These are phyloP conservation scores for Maniola hyperantus DNA, from an alignment of 2,888 invertebrate genomes.

Conservation along the genomic window DNA sequence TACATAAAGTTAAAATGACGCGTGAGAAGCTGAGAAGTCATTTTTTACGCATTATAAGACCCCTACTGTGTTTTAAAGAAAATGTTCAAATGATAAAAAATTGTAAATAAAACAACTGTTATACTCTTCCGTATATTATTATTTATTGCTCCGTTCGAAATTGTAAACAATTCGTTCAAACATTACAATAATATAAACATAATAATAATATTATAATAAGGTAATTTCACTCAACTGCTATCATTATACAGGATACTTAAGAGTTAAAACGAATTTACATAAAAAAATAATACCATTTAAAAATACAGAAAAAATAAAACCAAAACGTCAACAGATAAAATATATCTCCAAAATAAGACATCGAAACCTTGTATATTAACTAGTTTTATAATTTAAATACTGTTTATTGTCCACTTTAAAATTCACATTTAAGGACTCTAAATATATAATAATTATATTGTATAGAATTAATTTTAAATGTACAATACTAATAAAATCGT, in stretches of 20 bases:
- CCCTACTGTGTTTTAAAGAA: too few relatives aligned
- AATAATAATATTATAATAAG: slow-evolving; percentile 38
- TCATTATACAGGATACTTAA: slow-evolving; percentile 58
- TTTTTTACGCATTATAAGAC: too few relatives aligned
- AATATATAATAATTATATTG: slow-evolving; percentile 41
- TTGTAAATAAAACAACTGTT: slow-evolving; percentile 49
- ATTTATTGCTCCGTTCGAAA: slow-evolving; percentile 76
- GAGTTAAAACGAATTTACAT: slow-evolving; percentile 58
- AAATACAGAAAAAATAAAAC: slow-evolving; percentile 62
- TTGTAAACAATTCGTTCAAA: slow-evolving; percentile 79
- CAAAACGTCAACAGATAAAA: slow-evolving; percentile 74
- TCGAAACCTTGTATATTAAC: slow-evolving; percentile 56
- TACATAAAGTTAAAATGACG: too few relatives aligned
- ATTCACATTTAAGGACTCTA: slow-evolving; percentile 59
- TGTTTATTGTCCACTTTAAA: slow-evolving; percentile 80
- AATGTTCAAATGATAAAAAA: background rate
- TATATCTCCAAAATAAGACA: slow-evolving; percentile 72
- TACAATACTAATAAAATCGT: slow-evolving; percentile 38
- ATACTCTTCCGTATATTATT: slow-evolving; percentile 57
- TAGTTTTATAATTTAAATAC: slow-evolving; percentile 62
- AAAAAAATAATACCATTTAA: slow-evolving; percentile 75
- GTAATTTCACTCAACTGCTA: slow-evolving; percentile 30
- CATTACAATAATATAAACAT: slow-evolving; percentile 40
- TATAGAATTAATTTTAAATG: slow-evolving; percentile 45
- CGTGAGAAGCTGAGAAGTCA: too few relatives aligned